Percentiles rank a stretch among this genome's conserved stretches.
Evolutionary conservation across 2,888 invertebrate species (phyloP).

Genomic region (Dicranocentrus wangi): DNA sequence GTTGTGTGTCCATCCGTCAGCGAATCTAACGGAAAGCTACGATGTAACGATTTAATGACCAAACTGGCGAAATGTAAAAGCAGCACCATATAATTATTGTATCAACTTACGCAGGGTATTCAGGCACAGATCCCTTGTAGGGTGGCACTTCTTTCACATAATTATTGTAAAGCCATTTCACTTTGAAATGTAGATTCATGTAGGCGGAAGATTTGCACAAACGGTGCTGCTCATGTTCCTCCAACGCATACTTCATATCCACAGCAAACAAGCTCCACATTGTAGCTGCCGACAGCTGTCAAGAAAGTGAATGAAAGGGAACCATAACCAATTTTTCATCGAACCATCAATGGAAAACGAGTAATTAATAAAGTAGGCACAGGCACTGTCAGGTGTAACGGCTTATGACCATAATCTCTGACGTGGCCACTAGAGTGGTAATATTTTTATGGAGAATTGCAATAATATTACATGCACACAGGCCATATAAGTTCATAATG

Average conservation of each 20-base stretch:
- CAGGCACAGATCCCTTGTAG: conserved; percentile 96
- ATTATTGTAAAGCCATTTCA: conserved; percentile 98
- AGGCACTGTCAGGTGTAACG: conserved; percentile 41
- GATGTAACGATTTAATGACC: no score
- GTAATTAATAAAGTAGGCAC: conserved; percentile 44
- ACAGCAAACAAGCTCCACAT: conserved; percentile 98
- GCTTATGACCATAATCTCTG: conserved; percentile 51
- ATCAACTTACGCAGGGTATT: conserved; percentile 88
- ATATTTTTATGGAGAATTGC: conserved; percentile 5
- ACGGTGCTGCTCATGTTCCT: conserved; percentile 97
- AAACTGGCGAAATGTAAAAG: no score
- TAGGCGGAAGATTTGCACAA: conserved; percentile 98
- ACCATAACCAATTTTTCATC: conserved; percentile 47
- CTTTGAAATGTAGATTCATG: conserved; percentile 99
- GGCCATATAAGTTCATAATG: no score
- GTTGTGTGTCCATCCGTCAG: no score
- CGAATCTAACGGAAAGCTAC: no score
- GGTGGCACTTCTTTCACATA: conserved; percentile 98
- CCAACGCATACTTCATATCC: conserved; percentile 97
- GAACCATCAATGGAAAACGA: conserved; percentile 55
- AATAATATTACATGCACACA: neutral
- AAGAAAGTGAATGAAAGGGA: conserved; percentile 59
- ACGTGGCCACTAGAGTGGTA: neutral
- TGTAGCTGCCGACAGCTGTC: conserved; percentile 93
- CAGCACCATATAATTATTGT: neutral